Conservation (phyloP, 2,888 invertebrate species). For the Platycheirus albimanus region DNA sequence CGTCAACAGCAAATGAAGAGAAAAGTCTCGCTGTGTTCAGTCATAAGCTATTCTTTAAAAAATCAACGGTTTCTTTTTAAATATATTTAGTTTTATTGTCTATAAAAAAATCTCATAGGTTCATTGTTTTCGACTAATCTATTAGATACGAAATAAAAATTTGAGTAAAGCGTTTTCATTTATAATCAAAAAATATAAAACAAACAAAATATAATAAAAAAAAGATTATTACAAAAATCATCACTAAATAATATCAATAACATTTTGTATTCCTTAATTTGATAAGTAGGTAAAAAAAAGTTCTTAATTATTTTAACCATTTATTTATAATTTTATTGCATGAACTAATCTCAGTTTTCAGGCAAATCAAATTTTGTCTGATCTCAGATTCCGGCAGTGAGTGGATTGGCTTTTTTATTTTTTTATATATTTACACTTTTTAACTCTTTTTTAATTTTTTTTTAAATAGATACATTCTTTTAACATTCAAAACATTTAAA, state of each 20-base stretch:
- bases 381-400: constrained; percentile 78
- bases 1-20: no score
- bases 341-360: constrained; percentile 36
- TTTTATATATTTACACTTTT: constrained; percentile 63
- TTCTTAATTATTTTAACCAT: constrained; percentile 37
- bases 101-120: constrained; percentile 29
- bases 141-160: constrained; percentile 42
- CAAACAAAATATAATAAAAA: constrained; percentile 17
- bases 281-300: background rate
- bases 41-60: no score
- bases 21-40: no score
- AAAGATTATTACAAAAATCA: constrained; percentile 10
- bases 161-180: constrained; percentile 62
- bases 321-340: background rate
- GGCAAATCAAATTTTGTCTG: constrained; percentile 10
- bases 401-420: constrained; percentile 79
- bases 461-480: no score
- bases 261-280: no score
- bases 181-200: background rate
- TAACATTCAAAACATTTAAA: constrained; percentile 57
- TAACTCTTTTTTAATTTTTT: constrained; percentile 9
- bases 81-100: constrained; percentile 10
- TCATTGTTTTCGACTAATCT: constrained; percentile 13
- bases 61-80: no score
- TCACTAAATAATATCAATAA: background rate